These are phyloP conservation scores for Hybognathus amarus DNA, from an alignment of 2,797 vertebrate genomes.

Conservation along the genomic window DNA sequence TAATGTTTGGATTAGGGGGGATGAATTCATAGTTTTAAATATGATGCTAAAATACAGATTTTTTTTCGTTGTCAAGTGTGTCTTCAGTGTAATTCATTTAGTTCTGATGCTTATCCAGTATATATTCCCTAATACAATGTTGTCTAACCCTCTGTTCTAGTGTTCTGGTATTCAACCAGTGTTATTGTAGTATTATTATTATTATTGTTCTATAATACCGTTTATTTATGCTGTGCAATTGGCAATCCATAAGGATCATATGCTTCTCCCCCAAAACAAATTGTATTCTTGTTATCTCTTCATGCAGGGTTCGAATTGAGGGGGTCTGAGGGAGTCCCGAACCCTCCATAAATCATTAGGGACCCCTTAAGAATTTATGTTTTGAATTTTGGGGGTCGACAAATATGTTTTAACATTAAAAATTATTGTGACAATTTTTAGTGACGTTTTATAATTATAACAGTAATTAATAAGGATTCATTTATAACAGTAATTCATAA, in stretches of 20 bases:
- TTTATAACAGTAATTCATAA: too few relatives aligned
- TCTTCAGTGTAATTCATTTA: not conserved
- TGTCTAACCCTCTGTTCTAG: not conserved
- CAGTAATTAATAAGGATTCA: too few relatives aligned
- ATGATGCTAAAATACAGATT: not conserved
- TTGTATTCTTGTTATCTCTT: too few relatives aligned
- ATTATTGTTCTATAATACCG: not conserved
- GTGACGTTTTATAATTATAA: too few relatives aligned
- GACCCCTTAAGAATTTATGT: too few relatives aligned
- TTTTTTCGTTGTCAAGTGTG: not conserved
- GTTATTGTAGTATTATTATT: not conserved
- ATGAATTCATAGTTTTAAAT: slow-evolving; percentile 2
- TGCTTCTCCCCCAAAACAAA: not conserved
- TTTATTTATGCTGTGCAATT: not conserved
- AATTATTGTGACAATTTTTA: too few relatives aligned
- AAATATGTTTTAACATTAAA: too few relatives aligned
- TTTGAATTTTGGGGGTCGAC: too few relatives aligned
- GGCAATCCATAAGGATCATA: not conserved
- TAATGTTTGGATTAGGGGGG: not conserved
- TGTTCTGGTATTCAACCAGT: too few relatives aligned
- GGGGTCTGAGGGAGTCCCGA: too few relatives aligned
- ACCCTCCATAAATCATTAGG: too few relatives aligned
- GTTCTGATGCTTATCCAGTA: not conserved
- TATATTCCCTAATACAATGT: not conserved
- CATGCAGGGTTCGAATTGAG: too few relatives aligned